A percentile compares a stretch with the other conserved stretches of the same genome.
Evolutionary conservation across 1,140 invertebrate genomes (phyloP).

Genomic region (Diploscapter pachys): DNA sequence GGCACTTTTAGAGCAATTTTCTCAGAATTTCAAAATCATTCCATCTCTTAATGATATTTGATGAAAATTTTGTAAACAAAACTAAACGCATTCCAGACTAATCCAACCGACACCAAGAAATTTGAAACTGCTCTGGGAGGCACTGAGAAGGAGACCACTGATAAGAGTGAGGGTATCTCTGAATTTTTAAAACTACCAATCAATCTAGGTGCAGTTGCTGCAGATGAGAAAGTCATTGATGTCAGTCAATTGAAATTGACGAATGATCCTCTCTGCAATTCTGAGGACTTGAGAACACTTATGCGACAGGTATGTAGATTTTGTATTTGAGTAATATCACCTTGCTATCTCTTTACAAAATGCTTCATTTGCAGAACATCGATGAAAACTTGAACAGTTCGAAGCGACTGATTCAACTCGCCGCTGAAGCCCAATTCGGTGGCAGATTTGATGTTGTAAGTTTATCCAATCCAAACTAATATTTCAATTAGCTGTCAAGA

Average conservation of each 20-base stretch:
- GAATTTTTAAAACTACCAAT: too few relatives aligned
- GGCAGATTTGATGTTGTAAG: slow-evolving; percentile 32
- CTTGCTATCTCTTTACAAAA: neutral
- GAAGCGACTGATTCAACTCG: slow-evolving; percentile 42
- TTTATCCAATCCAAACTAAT: too few relatives aligned
- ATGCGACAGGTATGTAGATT: slow-evolving; percentile 23
- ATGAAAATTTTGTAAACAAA: too few relatives aligned
- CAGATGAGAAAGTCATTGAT: slow-evolving; percentile 29
- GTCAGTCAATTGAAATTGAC: slow-evolving; percentile 34
- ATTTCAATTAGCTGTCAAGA: too few relatives aligned
- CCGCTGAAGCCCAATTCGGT: slow-evolving; percentile 39
- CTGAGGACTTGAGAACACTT: slow-evolving; percentile 36
- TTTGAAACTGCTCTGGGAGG: too few relatives aligned
- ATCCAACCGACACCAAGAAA: too few relatives aligned
- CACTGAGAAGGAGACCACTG: neutral
- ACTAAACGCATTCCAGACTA: too few relatives aligned
- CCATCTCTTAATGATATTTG: too few relatives aligned
- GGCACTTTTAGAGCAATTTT: too few relatives aligned
- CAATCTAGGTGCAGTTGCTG: neutral
- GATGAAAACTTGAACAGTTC: slow-evolving; percentile 43
- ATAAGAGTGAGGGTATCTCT: neutral
- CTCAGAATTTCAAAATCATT: too few relatives aligned
- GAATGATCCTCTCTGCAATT: slow-evolving; percentile 40
- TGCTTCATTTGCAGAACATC: slow-evolving; percentile 26
- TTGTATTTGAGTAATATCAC: neutral